A percentile compares a stretch with the other conserved stretches of the same genome.
Evolutionary conservation across 2,113 vertebrate species (phyloP).

Genomic region (Suricata suricatta): DNA sequence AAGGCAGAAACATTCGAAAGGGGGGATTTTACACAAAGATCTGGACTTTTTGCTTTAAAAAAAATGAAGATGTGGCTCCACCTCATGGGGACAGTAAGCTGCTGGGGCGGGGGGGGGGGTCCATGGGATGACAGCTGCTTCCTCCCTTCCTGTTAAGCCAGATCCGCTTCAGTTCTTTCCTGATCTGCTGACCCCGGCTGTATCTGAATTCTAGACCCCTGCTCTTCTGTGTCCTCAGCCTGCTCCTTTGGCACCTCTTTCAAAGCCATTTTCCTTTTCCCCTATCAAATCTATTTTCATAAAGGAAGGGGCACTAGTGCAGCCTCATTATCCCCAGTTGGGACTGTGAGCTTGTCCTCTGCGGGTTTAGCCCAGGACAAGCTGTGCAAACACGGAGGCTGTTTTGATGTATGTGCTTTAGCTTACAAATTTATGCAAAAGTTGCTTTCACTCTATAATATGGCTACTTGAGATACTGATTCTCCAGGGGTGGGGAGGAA

Average conservation of each 20-base stretch:
- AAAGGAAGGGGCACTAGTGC: neutral
- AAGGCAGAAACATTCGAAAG: neutral
- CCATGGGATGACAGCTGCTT: neutral
- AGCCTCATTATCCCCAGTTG: neutral
- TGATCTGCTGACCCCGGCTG: no score
- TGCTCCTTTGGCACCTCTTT: neutral
- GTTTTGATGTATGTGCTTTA: neutral
- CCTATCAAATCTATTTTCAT: neutral
- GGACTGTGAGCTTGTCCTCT: neutral
- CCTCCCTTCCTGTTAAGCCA: fast-evolving
- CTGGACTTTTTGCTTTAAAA: neutral
- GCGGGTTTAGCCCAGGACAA: neutral
- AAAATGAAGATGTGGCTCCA: neutral
- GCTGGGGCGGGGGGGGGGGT: fast-evolving
- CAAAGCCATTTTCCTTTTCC: neutral
- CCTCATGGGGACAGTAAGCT: neutral
- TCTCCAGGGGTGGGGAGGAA: neutral
- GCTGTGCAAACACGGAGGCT: no score
- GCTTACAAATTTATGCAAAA: neutral
- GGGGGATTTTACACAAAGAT: neutral
- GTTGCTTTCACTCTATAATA: neutral
- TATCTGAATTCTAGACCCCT: neutral
- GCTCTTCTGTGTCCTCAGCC: neutral
- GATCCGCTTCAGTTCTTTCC: neutral
- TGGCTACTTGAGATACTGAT: neutral